phyloP scores from a whole-genome alignment of 2,113 vertebrate genomes.

The Pimephales promelas region DNA sequence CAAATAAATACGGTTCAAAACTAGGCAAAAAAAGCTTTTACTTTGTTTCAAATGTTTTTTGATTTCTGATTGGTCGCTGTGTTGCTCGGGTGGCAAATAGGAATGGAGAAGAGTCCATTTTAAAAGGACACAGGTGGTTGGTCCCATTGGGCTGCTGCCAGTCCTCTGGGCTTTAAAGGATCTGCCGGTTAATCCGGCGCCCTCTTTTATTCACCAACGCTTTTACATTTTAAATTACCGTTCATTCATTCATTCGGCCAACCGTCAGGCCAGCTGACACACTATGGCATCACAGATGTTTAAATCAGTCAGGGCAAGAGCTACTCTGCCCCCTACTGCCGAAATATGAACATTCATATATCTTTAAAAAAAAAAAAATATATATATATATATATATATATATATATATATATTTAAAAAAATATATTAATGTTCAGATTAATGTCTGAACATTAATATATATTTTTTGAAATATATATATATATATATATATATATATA shows the following conservation, averaged over 20 bases:
- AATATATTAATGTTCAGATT: too few relatives aligned
- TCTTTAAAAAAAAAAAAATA: too few relatives aligned
- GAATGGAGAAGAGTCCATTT: constrained; percentile 57
- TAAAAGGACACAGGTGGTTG: constrained; percentile 60
- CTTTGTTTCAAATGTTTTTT: neutral
- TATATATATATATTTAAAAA: neutral
- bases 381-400: neutral
- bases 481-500: neutral
- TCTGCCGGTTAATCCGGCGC: constrained; percentile 34
- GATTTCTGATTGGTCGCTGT: constrained; percentile 32
- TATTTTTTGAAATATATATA: neutral
- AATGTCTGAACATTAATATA: neutral
- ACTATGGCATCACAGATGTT: constrained; percentile 4
- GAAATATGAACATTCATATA: too few relatives aligned
- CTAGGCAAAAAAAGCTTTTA: neutral
- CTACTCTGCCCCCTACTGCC: constrained; percentile 68
- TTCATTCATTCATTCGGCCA: constrained; percentile 35
- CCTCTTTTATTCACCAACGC: constrained; percentile 48
- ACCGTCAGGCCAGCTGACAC: constrained; percentile 28
- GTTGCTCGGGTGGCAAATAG: constrained; percentile 24
- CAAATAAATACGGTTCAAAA: constrained; percentile 50
- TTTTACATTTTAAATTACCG: constrained; percentile 70
- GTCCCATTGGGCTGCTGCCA: constrained; percentile 58
- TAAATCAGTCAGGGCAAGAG: constrained; percentile 51
- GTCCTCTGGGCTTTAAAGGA: constrained; percentile 60